A percentile compares a stretch with the other conserved stretches of the same genome.
Conservation (phyloP, 2,797 vertebrate species). For the Galaxias olidus region DNA sequence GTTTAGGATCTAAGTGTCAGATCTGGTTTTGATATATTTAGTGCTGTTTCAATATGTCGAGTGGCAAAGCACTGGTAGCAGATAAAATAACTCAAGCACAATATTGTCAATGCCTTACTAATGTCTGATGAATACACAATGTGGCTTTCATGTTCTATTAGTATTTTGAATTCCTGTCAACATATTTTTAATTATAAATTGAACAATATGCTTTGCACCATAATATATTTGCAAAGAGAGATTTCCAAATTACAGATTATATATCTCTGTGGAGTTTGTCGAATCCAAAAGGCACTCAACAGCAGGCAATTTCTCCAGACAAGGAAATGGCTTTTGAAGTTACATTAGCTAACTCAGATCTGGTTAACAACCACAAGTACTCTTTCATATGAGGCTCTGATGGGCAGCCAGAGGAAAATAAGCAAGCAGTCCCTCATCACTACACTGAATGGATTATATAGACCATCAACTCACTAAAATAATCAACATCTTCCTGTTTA, state of each 20-base stretch:
- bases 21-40: conserved; percentile 14
- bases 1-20: conserved; percentile 6
- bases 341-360: conserved; percentile 61
- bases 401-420: conserved; percentile 26
- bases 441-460: conserved; percentile 29
- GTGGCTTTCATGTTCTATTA: background rate
- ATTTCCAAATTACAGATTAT: conserved; percentile 26
- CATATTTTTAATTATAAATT: background rate
- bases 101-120: background rate
- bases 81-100: background rate
- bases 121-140: background rate
- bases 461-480: conserved; percentile 35
- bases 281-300: conserved; percentile 43
- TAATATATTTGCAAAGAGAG: conserved; percentile 1
- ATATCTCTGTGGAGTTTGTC: conserved; percentile 23
- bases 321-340: conserved; percentile 40
- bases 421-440: conserved; percentile 21
- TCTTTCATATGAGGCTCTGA: conserved; percentile 35
- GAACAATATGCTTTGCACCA: no score
- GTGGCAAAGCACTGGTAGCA: background rate
- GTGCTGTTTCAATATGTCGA: conserved; percentile 7
- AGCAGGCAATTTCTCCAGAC: conserved; percentile 26
- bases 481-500: conserved; percentile 39
- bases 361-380: conserved; percentile 51
- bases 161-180: background rate